phyloP scores from a whole-genome alignment of 1,140 invertebrate genomes.

The Oncopodura yosiiana region DNA sequence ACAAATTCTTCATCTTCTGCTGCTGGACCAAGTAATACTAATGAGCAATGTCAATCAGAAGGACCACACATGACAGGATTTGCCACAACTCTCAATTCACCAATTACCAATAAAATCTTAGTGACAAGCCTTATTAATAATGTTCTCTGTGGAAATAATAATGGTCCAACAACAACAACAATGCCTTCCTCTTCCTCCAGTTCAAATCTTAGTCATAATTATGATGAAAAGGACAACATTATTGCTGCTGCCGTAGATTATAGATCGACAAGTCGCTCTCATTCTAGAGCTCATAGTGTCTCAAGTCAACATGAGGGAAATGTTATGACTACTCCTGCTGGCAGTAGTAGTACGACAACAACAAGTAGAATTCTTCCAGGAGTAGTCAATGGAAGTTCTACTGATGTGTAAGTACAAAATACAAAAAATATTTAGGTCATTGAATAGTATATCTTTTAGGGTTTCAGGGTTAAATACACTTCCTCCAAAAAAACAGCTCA shows the following conservation, averaged over 20 bases:
- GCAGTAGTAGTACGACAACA: neutral
- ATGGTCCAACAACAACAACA: neutral
- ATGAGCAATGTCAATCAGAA: neutral
- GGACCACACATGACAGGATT: neutral
- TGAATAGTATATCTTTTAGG: too few species aligned
- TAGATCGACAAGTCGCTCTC: too few species aligned
- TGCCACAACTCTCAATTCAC: slow-evolving; percentile 20
- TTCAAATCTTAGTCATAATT: neutral
- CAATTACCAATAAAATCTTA: slow-evolving; percentile 21
- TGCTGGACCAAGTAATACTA: neutral
- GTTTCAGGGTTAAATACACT: too few species aligned
- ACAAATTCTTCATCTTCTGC: slow-evolving; percentile 4
- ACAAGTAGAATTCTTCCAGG: too few species aligned
- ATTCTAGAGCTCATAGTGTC: neutral
- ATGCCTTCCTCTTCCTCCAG: neutral
- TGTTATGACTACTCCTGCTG: neutral
- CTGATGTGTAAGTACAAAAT: too few species aligned
- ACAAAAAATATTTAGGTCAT: too few species aligned
- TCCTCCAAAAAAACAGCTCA: too few species aligned
- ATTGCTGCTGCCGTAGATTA: too few species aligned
- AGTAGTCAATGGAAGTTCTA: too few species aligned
- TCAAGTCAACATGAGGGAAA: neutral
- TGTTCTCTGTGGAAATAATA: slow-evolving; percentile 6
- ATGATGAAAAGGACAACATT: neutral
- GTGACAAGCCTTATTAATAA: slow-evolving; percentile 24